A percentile compares a stretch with the other conserved stretches of the same genome.
These are phyloP conservation scores for Lepidurus packardi DNA, from an alignment of 1,140 invertebrate genomes.

Conservation along the genomic window DNA sequence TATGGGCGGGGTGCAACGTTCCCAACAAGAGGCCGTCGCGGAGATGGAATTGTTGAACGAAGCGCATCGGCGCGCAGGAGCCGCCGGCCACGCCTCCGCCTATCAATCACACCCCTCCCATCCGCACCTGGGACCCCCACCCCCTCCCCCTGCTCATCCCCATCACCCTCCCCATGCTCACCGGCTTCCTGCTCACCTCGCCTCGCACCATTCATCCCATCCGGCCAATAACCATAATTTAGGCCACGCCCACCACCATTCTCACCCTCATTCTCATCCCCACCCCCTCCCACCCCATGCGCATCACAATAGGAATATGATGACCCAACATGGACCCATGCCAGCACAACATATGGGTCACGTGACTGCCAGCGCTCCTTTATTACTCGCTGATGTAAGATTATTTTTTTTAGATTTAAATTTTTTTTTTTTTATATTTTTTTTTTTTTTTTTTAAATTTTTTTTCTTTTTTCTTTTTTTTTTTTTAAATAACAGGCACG, in stretches of 20 bases:
- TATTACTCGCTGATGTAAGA: constrained; percentile 41
- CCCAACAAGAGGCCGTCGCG: constrained; percentile 27
- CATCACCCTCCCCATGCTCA: constrained; percentile 33
- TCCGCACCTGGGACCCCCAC: constrained; percentile 35
- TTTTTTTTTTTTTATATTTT: not conserved
- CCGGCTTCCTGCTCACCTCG: constrained; percentile 30
- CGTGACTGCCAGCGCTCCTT: constrained; percentile 35
- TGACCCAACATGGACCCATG: constrained; percentile 25
- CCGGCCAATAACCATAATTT: constrained; percentile 23
- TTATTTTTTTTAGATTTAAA: not conserved
- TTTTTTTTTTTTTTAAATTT: not conserved
- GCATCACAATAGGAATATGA: constrained; percentile 24
- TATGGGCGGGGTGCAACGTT: not conserved
- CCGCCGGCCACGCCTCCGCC: constrained; percentile 41
- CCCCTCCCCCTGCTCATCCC: constrained; percentile 33
- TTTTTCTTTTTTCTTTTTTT: constrained; percentile 19
- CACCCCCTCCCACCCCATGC: constrained; percentile 26
- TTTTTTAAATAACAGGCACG: constrained; percentile 35
- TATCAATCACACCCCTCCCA: constrained; percentile 41
- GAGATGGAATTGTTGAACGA: constrained; percentile 30
- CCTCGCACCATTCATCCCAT: constrained; percentile 29
- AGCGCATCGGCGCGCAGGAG: constrained; percentile 31
- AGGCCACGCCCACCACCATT: constrained; percentile 5
- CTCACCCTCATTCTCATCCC: constrained; percentile 14
- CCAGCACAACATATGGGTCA: constrained; percentile 28